Evolutionary conservation across 1,140 invertebrate genomes (phyloP).

Genomic region (Xylocopa sonorina): DNA sequence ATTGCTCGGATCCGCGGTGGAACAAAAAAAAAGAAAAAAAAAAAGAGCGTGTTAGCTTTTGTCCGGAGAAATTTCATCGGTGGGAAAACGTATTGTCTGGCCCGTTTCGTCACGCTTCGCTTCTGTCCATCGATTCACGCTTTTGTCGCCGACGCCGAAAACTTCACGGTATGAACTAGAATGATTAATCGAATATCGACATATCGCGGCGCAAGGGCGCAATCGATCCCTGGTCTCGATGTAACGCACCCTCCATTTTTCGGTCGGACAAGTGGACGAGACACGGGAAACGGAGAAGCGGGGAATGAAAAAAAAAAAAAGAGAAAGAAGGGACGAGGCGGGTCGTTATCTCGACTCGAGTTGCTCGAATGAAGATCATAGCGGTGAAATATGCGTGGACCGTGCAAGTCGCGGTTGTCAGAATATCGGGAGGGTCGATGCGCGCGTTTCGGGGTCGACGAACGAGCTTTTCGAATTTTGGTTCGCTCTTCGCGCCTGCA

Average conservation of each 20-base stretch:
- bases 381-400: not conserved
- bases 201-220: conserved; percentile 51
- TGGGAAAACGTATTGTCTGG: conserved; percentile 65
- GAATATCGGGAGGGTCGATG: not conserved
- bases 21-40: too few species aligned
- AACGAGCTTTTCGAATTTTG: not conserved
- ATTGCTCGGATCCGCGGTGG: conserved; percentile 14
- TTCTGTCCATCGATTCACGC: conserved; percentile 64
- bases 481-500: not conserved
- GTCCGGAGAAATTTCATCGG: conserved; percentile 66
- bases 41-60: conserved; percentile 63
- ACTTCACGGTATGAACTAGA: conserved; percentile 66
- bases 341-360: not conserved
- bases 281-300: not conserved
- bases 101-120: conserved; percentile 61
- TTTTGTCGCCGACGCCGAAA: conserved; percentile 66
- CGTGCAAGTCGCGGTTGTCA: not conserved
- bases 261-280: conserved; percentile 54
- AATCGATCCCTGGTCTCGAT: conserved; percentile 60
- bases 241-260: conserved; percentile 60
- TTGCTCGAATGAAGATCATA: conserved; percentile 6
- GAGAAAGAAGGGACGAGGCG: not conserved
- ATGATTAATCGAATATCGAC: conserved; percentile 70
- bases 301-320: not conserved
- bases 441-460: not conserved